Percentiles rank a stretch among this genome's conserved stretches.
Evolutionary conservation across 2,797 vertebrate species (phyloP).

Genomic region (Mormyrus proboscirostris): DNA sequence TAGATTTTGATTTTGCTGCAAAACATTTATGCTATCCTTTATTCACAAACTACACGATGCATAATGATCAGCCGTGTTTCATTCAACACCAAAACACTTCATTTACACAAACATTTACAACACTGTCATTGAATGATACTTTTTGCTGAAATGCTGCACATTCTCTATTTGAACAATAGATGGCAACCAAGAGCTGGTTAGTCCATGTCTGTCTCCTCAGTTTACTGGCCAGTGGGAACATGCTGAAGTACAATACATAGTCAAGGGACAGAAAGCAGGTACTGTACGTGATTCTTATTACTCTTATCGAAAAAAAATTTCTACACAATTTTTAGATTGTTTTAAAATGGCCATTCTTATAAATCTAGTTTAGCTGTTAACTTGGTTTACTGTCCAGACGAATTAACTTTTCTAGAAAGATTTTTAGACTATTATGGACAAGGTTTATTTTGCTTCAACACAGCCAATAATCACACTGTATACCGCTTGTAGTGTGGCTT

Average conservation of each 20-base stretch:
- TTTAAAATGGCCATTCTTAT: neutral
- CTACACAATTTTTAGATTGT: neutral
- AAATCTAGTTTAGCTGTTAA: neutral
- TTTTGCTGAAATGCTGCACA: neutral
- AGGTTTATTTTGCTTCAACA: neutral
- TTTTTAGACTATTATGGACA: neutral
- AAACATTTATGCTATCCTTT: neutral
- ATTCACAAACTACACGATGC: neutral
- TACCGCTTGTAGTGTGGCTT: neutral
- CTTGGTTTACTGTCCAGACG: neutral
- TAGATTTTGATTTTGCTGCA: neutral
- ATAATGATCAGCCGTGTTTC: neutral
- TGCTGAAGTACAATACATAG: constrained; percentile 70
- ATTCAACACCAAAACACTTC: neutral
- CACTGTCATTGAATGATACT: neutral
- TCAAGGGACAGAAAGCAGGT: constrained; percentile 84
- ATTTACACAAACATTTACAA: neutral
- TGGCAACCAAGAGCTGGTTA: constrained; percentile 69
- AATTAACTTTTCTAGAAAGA: neutral
- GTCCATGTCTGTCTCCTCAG: constrained; percentile 75
- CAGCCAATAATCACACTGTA: neutral
- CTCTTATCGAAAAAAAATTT: neutral
- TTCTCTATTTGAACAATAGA: constrained; percentile 51
- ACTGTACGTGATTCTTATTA: constrained; percentile 19
- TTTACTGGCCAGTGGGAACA: constrained; percentile 77